A percentile compares a stretch with the other conserved stretches of the same genome.
Evolutionary conservation across 1,140 invertebrate species (phyloP).

Genomic region (Vanessa tameamea): DNA sequence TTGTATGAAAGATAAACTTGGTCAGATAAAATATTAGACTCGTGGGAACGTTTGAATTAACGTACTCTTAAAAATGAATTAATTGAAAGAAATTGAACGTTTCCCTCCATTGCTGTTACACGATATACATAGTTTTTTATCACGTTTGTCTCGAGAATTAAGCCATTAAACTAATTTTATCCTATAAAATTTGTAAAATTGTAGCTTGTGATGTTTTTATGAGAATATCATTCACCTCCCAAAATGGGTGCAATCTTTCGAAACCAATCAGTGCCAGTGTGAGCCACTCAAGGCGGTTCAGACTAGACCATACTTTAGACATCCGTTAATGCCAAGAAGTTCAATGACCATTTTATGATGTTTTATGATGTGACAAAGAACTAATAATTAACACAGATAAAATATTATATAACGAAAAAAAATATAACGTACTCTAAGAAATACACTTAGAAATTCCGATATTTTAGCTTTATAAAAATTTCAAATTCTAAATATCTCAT

Average conservation of each 20-base stretch:
- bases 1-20: constrained; percentile 39
- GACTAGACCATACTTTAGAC: constrained; percentile 43
- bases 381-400: no score
- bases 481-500: no score
- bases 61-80: background rate
- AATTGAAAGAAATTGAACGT: background rate
- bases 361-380: background rate
- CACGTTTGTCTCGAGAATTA: no score
- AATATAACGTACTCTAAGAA: no score
- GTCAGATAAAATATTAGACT: constrained; percentile 32
- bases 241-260: constrained; percentile 33
- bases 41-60: constrained; percentile 34
- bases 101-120: background rate
- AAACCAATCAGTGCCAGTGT: constrained; percentile 39
- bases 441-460: no score
- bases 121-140: background rate
- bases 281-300: constrained; percentile 48
- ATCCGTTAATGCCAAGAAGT: constrained; percentile 54
- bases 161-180: background rate
- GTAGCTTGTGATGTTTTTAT: background rate
- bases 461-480: no score
- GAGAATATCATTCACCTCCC: background rate
- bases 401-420: no score
- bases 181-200: background rate
- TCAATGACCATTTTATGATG: constrained; percentile 47